Evolutionary conservation across 2,888 invertebrate species (phyloP).

Genomic region (Tetramorium bicarinatum): DNA sequence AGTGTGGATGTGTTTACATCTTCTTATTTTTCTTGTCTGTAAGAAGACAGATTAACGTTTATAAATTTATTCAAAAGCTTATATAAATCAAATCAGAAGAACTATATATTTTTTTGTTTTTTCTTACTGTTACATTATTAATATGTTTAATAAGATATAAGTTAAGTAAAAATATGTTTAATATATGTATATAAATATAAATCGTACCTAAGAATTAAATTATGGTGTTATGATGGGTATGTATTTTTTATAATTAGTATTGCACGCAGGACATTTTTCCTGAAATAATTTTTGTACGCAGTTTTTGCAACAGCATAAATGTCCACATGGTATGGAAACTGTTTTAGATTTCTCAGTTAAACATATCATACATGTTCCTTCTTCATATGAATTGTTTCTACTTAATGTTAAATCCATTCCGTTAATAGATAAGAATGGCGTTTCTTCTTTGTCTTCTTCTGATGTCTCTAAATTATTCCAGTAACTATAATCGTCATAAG

Average conservation of each 20-base stretch:
- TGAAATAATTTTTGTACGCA: not conserved
- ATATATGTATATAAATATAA: not conserved
- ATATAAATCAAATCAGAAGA: no score
- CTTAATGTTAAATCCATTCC: not conserved
- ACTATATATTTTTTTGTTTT: no score
- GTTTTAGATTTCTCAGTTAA: not conserved
- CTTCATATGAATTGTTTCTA: not conserved
- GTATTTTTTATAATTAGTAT: not conserved
- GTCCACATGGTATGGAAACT: not conserved
- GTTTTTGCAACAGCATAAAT: constrained; percentile 12
- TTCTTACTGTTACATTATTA: no score
- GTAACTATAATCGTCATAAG: not conserved
- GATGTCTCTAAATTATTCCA: not conserved
- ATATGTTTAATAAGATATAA: no score
- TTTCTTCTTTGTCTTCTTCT: not conserved
- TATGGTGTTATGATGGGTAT: not conserved
- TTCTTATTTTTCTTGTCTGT: no score
- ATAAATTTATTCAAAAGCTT: no score
- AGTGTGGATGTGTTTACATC: no score
- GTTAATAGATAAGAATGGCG: not conserved
- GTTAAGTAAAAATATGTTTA: no score
- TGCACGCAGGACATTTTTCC: constrained; percentile 15
- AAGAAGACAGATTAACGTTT: no score
- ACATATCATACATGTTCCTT: not conserved
- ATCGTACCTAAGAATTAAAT: not conserved